Evolutionary conservation across 2,113 vertebrate genomes (phyloP).

Genomic region (Anguilla japonica): DNA sequence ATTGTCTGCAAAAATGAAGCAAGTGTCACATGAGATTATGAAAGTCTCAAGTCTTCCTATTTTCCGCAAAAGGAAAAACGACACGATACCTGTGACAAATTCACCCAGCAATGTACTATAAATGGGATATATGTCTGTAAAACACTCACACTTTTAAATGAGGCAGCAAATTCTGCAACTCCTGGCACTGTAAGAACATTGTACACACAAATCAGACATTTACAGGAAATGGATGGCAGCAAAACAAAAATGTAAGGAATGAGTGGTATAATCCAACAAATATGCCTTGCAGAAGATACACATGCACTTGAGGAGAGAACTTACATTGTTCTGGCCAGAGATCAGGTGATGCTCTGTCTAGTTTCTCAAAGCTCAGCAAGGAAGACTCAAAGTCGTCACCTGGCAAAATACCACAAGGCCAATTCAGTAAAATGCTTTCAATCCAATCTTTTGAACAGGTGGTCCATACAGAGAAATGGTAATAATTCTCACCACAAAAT

Average conservation of each 20-base stretch:
- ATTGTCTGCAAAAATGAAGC: slow-evolving; percentile 78
- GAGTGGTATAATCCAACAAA: neutral
- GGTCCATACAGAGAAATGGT: neutral
- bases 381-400: slow-evolving; percentile 89
- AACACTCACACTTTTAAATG: slow-evolving; percentile 94
- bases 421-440: neutral
- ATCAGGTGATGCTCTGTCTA: slow-evolving; percentile 95
- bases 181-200: slow-evolving; percentile 82
- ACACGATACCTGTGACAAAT: too few relatives aligned
- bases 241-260: slow-evolving; percentile 6
- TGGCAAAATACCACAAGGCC: slow-evolving; percentile 39
- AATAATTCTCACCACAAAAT: neutral
- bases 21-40: neutral
- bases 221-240: neutral
- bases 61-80: neutral
- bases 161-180: slow-evolving; percentile 96
- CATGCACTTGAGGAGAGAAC: slow-evolving; percentile 40
- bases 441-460: too few relatives aligned
- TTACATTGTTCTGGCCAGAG: slow-evolving; percentile 95
- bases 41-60: neutral
- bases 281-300: neutral
- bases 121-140: slow-evolving; percentile 13
- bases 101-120: neutral
- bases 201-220: slow-evolving; percentile 4
- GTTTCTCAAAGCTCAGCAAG: slow-evolving; percentile 93